Base-by-base conservation (phyloP, 2,797 vertebrate species). In the Aphelocoma californica region DNA sequence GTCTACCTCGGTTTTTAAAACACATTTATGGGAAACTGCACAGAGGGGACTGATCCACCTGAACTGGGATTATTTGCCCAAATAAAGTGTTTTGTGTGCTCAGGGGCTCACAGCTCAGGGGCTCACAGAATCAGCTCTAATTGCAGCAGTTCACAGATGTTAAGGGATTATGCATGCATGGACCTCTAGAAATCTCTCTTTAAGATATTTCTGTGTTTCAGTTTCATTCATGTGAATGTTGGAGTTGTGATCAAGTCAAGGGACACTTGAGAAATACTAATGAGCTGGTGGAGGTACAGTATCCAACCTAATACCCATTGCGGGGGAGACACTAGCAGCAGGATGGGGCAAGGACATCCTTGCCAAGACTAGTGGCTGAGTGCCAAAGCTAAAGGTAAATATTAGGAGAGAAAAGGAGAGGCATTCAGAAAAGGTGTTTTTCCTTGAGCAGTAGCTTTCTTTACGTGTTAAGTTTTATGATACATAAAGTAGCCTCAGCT, bases 201-300 rank as follows among this genome's bases (percentile, higher is more conserved):
- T 36, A 44, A 75, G 25, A 2, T 66, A 50, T 69, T 88, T 80
- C 34, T 60, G 5, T 91, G 31, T 73, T 90, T 78, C 29, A 21
- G 4, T 45, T 86, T 42, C 18, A 47, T 81, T 78, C 26, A 36
- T 2, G 0, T 73, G 54, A 44, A 40, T 85, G 20, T 29, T 74
- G 56, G 32, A 32, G 57, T 38, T 31, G 9, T 32, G 56, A 31
- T 77, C 1, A 0, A 1, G 4, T 77, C 36, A 38, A 67, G 67
- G 29, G 83, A 5, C 0, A 0, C 10, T 9, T 64, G 48, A 90
- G 51, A 75, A 79, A n/a, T 1, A 0, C 16, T 48, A 14, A 32
- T 2, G 4, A 60, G 26, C 10, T 77, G n/a, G 64, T 70, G 25
- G 44, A 77, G 56, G 51, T 54, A 5, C 1, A 2, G 57, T 56